Evolutionary conservation across 2,113 vertebrate species (phyloP), one percentile per base, ranked within the genome.

Genomic region (Ranitomeya imitator): DNA sequence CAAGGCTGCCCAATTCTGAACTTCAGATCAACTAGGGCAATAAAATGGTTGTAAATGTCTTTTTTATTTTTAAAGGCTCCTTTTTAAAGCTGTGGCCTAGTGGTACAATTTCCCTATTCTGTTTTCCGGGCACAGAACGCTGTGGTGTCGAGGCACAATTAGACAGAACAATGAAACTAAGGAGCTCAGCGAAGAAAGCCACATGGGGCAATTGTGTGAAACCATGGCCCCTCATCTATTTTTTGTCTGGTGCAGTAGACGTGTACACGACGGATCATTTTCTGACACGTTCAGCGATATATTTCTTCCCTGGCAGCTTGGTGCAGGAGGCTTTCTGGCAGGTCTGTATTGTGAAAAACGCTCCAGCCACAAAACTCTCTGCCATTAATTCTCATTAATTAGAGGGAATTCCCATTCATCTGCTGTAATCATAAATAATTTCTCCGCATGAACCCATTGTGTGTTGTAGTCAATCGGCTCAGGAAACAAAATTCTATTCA

Each of bases 361-460:
- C 23, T 77, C n/a, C 26, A 77, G 55, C 61, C 23, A 45, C 55
- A 60, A 51, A 21, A 63, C 16, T 55, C 19, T 37, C 65, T 74
- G 71, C 52, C 45, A 86, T 61, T 78, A 78, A 86, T 86, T 61
- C 37, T 63, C 71, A 86, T 86, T 77, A 78, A 86, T 86, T 78
- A 86, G 57, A 59, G 55, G 8, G 18, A 77, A 86, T 86, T 23
- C 37, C 73, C 73, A 61, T 59, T 61, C 59, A 65, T 63, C 9
- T 55, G 37, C 60, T 18, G 73, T 31, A 86, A 78, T 61, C 85
- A 78, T 78, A 78, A 86, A 86, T 86, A 10, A 86, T 85, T 37
- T 85, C 71, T 57, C 26, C 13, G 14, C 37, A 14, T 23, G 73
- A 54, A 26, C 11, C 85, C 26, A 74, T 85, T 86, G 74, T 78